Evolutionary conservation across 2,797 vertebrate genomes (phyloP), one percentile per base, ranked within the genome.

Genomic region (Liasis olivaceus): DNA sequence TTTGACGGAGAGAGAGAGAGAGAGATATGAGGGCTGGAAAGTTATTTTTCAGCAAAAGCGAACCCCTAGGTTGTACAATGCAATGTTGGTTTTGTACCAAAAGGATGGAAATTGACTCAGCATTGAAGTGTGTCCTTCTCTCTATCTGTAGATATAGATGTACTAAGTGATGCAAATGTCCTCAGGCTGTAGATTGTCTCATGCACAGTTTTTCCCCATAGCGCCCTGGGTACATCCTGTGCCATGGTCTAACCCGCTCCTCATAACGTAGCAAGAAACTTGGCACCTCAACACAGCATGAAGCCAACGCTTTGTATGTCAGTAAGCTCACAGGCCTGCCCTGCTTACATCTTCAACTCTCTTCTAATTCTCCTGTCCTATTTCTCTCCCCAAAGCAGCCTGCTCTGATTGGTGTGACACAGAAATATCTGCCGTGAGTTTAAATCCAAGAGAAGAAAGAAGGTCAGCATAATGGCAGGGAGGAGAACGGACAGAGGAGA

Each of bases 241-340:
- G 94, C 88, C 60, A 87, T 90, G 95, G 95, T 94, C 93, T 94
- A 87, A 94, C 92, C 90, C 95, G 87, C 95, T 92, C 93, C 93
- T 96, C 96, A 96, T 96, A 97, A 97, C 95, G 97, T 95, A 96
- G 94, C 69, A 69, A 94, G 95, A 94, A 97, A 96, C 95, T 96
- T 96, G 91, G 62, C 77, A 96, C 93, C 86, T 89, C 94, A 93
- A 51, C 22, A 0, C 90, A 92, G 84, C 92, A 17, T 95, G 94
- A 96, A 95, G 97, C 96, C 95, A 91, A 95, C 8, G 92, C 93
- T 96, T 96, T 93, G 81, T 54, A 56, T 24, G 93, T 93, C 93
- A 62, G 91, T 93, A 95, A 93, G 92, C 96, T 96, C 87, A 92
- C 95, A 95, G 77, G 93, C 90, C 93, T 94, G 36, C 95, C 96